Evolutionary conservation across 2,888 invertebrate species (phyloP), one percentile per base, ranked within the genome.

Genomic region (Meteorus cinctellus): DNA sequence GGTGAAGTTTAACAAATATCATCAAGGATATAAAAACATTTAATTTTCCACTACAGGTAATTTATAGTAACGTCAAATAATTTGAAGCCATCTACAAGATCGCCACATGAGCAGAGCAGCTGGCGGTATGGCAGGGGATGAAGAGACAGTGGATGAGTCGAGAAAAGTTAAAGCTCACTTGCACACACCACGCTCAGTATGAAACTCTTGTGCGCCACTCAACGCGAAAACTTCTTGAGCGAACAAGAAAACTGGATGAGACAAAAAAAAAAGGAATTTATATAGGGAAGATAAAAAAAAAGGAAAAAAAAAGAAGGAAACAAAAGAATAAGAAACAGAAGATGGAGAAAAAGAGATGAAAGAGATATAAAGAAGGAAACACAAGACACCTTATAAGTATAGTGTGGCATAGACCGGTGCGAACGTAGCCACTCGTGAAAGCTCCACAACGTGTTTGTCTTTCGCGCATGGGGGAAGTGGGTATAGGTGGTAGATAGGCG

Each of bases 391-490:
- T 62, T 31, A 19, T 19, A 76, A 72, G 55, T 74, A 74, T 75
- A 74, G 77, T 72, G 75, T 55, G 55, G 65, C 72, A 72, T 74
- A 68, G 72, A 77, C 78, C 72, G 72, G 75, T 75, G 72, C 79
- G 75, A 79, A 81, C 77, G 81, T 80, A 82, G 79, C 82, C 80
- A 79, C 81, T 84, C 82, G 82, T 82, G 81, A 84, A 84, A 83
- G 82, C 81, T 81, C 79, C 79, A 55, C 55, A 75, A 76, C 79
- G 78, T 82, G 83, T 85, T 85, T 86, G 82, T 84, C 82, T 83
- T 84, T 77, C 77, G 70, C 76, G 69, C 72, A 62, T 73, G 19
- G 34, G 62, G 16, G 60, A 67, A 16, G 67, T 72, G 62, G 45
- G 31, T 24, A 41, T 41, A 41, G 74, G 63, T 62, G 51, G 51